These are phyloP conservation scores for Rhyzopertha dominica DNA, from an alignment of 1,140 invertebrate genomes.

Conservation along the genomic window DNA sequence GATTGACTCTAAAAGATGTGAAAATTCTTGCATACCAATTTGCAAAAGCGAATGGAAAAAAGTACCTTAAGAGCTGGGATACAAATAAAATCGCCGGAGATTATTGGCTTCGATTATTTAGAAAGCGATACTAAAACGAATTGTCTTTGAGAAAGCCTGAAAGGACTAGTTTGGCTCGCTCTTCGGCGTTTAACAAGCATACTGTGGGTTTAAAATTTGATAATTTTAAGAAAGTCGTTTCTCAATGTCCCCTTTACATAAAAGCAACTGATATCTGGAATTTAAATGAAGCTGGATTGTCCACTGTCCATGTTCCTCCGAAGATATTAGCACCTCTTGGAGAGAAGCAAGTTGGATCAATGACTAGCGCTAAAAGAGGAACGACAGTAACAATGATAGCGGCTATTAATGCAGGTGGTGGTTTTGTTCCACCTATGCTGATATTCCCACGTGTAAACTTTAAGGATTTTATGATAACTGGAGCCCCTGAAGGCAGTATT, in stretches of 20 bases:
- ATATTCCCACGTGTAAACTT: conserved; percentile 31
- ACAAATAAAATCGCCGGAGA: conserved; percentile 14
- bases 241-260: no score
- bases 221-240: conserved; percentile 7
- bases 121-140: conserved; percentile 11
- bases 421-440: conserved; percentile 12
- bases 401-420: conserved; percentile 3
- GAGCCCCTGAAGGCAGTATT: conserved; percentile 34
- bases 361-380: conserved; percentile 36
- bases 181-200: conserved; percentile 34
- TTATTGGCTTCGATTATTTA: conserved; percentile 21
- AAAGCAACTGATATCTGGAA: no score
- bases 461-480: conserved; percentile 40
- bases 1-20: conserved; percentile 14
- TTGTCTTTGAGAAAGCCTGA: conserved; percentile 39
- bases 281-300: conserved; percentile 45
- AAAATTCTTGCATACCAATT: conserved; percentile 14
- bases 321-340: conserved; percentile 40
- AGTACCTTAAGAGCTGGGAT: conserved; percentile 5
- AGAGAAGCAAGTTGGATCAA: conserved; percentile 46
- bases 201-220: conserved; percentile 29
- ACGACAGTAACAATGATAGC: conserved; percentile 17
- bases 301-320: conserved; percentile 45
- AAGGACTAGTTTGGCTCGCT: conserved; percentile 34
- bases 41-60: no score